Evolutionary conservation across 2,888 invertebrate genomes (phyloP).

Genomic region (Aproaerema taeniolella): DNA sequence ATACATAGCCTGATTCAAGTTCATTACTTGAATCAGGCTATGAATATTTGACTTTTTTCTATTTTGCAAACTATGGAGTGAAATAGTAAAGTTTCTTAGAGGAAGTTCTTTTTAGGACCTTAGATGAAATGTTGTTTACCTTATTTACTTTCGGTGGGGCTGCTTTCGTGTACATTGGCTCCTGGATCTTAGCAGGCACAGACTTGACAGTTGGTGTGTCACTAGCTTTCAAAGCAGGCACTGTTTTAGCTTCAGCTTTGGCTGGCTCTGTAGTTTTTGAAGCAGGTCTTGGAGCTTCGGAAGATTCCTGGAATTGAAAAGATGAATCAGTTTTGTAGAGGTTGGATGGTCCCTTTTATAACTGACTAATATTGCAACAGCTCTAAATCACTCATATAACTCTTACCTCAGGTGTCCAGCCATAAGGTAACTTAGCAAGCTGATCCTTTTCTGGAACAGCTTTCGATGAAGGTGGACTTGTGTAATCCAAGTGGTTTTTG

Average conservation of each 20-base stretch:
- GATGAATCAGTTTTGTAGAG: background rate
- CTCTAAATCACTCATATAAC: background rate
- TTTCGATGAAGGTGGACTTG: conserved; percentile 60
- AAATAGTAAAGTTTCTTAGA: too few relatives aligned
- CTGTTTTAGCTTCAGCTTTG: conserved; percentile 57
- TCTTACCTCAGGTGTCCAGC: conserved; percentile 58
- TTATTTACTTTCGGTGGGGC: conserved; percentile 54
- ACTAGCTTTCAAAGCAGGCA: conserved; percentile 48
- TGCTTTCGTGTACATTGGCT: conserved; percentile 62
- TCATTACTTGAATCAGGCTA: too few relatives aligned
- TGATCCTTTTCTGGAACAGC: conserved; percentile 70
- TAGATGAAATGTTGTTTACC: conserved; percentile 28
- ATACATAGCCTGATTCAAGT: too few relatives aligned
- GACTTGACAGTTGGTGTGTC: conserved; percentile 53
- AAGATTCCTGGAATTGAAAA: conserved; percentile 37
- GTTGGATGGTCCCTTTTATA: background rate
- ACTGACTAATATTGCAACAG: background rate
- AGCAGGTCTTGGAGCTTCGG: conserved; percentile 44
- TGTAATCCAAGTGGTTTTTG: conserved; percentile 70
- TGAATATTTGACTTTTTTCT: too few relatives aligned
- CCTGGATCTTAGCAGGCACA: conserved; percentile 56
- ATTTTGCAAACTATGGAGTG: too few relatives aligned
- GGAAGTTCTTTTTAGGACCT: too few relatives aligned
- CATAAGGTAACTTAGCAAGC: conserved; percentile 68
- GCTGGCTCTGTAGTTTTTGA: conserved; percentile 43